Evolutionary conservation across 2,797 vertebrate species (phyloP).

Genomic region (Lepidocolaptes lacrymiger): DNA sequence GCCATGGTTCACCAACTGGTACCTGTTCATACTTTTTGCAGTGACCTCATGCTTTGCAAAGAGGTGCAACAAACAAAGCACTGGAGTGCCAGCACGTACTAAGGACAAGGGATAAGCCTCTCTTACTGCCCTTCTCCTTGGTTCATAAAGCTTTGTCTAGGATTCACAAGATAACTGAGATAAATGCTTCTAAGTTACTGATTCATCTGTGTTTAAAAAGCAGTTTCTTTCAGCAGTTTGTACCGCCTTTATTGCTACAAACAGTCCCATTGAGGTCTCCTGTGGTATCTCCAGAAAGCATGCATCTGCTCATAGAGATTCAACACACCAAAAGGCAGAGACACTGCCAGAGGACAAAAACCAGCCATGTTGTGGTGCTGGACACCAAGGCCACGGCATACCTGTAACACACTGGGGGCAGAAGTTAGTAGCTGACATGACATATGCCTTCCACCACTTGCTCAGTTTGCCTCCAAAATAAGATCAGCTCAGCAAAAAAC

Average conservation of each 20-base stretch:
- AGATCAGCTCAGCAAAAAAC: constrained; percentile 29
- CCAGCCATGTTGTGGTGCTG: not conserved
- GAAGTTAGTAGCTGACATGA: not conserved
- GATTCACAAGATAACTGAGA: not conserved
- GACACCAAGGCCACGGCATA: not conserved
- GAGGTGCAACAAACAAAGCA: not conserved
- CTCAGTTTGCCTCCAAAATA: constrained; percentile 12
- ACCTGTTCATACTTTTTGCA: not conserved
- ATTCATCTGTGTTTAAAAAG: not conserved
- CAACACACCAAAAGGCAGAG: not conserved
- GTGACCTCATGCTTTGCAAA: constrained; percentile 10
- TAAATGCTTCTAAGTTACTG: not conserved
- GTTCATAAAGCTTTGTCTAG: not conserved
- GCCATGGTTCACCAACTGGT: not conserved
- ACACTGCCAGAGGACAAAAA: not conserved
- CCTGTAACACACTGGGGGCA: not conserved
- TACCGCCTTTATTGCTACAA: not conserved
- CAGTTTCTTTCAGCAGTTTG: not conserved
- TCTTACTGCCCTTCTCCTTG: not conserved
- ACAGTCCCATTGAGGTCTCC: not conserved
- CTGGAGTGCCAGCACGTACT: not conserved
- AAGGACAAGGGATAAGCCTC: not conserved
- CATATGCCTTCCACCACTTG: not conserved
- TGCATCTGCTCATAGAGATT: not conserved
- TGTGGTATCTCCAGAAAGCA: not conserved